phyloP scores from a whole-genome alignment of 2,113 vertebrate species.

The Pyrgilauda ruficollis region DNA sequence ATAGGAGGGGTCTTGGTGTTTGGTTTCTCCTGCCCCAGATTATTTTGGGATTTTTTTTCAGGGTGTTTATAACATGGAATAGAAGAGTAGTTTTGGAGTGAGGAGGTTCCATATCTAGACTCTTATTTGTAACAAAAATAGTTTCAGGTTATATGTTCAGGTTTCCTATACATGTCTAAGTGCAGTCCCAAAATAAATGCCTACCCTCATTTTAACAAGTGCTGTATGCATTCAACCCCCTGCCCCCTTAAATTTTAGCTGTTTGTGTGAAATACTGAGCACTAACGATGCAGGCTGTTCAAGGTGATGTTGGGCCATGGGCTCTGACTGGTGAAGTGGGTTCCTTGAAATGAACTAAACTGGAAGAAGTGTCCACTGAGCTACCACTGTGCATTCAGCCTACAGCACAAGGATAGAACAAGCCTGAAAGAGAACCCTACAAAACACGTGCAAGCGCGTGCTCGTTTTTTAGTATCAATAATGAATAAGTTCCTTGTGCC shows the following conservation, averaged over 20 bases:
- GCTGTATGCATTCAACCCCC: neutral
- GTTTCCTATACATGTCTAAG: neutral
- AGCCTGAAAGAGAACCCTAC: neutral
- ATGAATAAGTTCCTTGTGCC: neutral
- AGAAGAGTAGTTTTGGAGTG: neutral
- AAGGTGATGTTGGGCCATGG: neutral
- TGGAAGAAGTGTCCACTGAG: neutral
- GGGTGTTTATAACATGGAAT: neutral
- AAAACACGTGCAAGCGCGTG: fast-evolving
- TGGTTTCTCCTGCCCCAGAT: neutral
- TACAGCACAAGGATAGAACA: neutral
- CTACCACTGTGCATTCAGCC: neutral
- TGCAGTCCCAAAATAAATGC: neutral
- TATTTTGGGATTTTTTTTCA: neutral
- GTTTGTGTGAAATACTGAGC: neutral
- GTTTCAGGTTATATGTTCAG: neutral
- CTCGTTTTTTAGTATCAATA: neutral
- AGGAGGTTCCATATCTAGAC: neutral
- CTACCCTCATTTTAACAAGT: neutral
- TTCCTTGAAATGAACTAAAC: neutral
- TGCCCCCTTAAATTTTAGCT: neutral
- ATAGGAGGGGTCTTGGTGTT: neutral
- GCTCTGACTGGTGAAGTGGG: neutral
- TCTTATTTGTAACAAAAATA: neutral
- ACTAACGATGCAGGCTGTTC: neutral